Percentiles rank a stretch among this genome's conserved stretches.
Conservation (phyloP, 2,797 vertebrate species). For the Anguilla obscura region DNA sequence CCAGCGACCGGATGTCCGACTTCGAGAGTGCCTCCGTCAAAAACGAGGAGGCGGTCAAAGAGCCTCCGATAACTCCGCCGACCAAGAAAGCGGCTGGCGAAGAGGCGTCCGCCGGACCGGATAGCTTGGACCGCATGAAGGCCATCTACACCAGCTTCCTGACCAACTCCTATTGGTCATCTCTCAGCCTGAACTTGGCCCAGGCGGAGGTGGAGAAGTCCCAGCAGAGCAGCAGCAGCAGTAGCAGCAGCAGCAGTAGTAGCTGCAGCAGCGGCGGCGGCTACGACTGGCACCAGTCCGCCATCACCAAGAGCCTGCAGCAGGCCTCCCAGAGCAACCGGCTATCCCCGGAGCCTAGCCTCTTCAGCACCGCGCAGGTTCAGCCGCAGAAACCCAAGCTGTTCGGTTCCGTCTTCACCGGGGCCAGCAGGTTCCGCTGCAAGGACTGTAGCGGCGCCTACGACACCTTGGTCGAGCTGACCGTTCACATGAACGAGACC, state of each 20-base stretch:
- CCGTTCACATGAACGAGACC: slow-evolving; percentile 98
- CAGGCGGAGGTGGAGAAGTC: slow-evolving; percentile 78
- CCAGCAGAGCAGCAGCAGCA: slow-evolving; percentile 63
- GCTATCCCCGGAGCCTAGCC: slow-evolving; percentile 81
- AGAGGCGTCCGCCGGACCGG: slow-evolving; percentile 75
- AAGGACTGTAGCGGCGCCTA: slow-evolving; percentile 98
- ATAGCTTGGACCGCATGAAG: slow-evolving; percentile 98
- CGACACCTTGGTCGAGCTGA: slow-evolving; percentile 94
- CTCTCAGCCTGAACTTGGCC: slow-evolving; percentile 83
- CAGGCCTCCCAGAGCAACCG: slow-evolving; percentile 84
- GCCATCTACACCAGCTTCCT: slow-evolving; percentile 96
- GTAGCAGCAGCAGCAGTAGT: slow-evolving; percentile 87
- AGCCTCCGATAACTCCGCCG: slow-evolving; percentile 66
- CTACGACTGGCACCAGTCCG: slow-evolving; percentile 98
- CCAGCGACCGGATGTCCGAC: slow-evolving; percentile 88
- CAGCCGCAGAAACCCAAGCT: slow-evolving; percentile 96
- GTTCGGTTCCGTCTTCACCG: slow-evolving; percentile 96
- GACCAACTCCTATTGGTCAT: slow-evolving; percentile 93
- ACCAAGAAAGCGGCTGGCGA: slow-evolving; percentile 68
- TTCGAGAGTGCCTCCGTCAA: slow-evolving; percentile 87
- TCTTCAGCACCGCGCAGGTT: slow-evolving; percentile 96
- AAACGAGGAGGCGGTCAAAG: slow-evolving; percentile 73
- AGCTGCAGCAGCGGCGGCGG: slow-evolving; percentile 87
- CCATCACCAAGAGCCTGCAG: slow-evolving; percentile 90
- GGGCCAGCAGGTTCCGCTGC: slow-evolving; percentile 98